Percentiles rank a stretch among this genome's conserved stretches.
These are phyloP conservation scores for Rattus rattus DNA, from an alignment of 2,113 vertebrate species.

Conservation along the genomic window DNA sequence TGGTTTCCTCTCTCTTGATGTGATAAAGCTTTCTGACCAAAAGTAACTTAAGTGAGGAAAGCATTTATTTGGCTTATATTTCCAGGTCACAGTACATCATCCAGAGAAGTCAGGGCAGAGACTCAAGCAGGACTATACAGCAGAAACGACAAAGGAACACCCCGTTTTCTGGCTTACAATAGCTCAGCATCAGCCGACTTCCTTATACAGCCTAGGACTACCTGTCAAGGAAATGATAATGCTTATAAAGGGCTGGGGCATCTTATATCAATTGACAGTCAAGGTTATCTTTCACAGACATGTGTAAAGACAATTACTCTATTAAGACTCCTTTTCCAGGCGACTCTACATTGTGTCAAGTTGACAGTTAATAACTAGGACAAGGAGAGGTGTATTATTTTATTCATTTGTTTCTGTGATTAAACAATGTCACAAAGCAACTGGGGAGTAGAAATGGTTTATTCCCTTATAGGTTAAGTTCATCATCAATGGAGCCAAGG, in stretches of 20 bases:
- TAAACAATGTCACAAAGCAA: neutral
- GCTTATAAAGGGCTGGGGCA: neutral
- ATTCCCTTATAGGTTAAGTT: neutral
- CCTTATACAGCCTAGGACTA: neutral
- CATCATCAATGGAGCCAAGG: neutral
- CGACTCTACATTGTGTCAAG: neutral
- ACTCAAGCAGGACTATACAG: neutral
- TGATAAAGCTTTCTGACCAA: neutral
- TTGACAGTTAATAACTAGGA: neutral
- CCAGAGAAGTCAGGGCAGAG: neutral
- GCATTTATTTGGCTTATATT: neutral
- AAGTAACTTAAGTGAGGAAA: neutral
- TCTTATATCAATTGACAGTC: neutral
- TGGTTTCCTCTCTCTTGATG: neutral
- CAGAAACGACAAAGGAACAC: no score
- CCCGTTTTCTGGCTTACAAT: neutral
- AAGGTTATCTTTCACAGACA: neutral
- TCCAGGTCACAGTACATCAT: neutral
- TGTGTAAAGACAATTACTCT: neutral
- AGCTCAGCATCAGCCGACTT: neutral
- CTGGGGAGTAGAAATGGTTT: neutral
- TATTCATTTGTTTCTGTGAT: neutral
- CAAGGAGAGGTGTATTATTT: neutral
- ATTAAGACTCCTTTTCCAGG: neutral
- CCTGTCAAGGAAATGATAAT: neutral